These are phyloP conservation scores for Parus major DNA, from an alignment of 2,113 vertebrate genomes.

Conservation along the genomic window DNA sequence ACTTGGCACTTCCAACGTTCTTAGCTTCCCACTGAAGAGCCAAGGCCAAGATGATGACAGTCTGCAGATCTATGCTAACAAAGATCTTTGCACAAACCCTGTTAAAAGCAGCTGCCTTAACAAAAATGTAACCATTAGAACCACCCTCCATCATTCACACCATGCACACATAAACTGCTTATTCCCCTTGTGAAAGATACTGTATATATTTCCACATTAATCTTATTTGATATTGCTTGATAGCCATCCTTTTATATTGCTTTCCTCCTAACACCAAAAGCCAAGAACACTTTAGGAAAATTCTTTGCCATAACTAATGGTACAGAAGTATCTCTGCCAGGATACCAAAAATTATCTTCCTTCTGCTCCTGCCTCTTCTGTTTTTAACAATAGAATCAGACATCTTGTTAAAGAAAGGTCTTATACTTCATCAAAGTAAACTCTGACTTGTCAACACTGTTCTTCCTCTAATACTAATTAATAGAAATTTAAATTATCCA, in stretches of 20 bases:
- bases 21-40: background rate
- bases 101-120: background rate
- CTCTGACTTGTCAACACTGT: background rate
- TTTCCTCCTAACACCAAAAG: background rate
- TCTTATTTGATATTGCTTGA: background rate
- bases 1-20: background rate
- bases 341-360: background rate
- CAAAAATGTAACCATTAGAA: background rate
- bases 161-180: background rate
- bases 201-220: background rate
- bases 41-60: background rate
- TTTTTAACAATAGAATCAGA: background rate
- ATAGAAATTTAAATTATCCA: background rate
- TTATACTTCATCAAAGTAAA: background rate
- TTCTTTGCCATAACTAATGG: background rate
- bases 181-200: background rate
- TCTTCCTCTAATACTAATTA: background rate
- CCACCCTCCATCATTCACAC: background rate
- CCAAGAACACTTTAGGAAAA: background rate
- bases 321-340: background rate
- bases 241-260: background rate
- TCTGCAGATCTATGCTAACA: background rate
- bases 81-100: background rate
- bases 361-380: background rate
- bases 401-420: background rate